A percentile compares a stretch with the other conserved stretches of the same genome.
These are phyloP conservation scores for Dipodomys merriami DNA, from an alignment of 2,113 vertebrate species.

Conservation along the genomic window DNA sequence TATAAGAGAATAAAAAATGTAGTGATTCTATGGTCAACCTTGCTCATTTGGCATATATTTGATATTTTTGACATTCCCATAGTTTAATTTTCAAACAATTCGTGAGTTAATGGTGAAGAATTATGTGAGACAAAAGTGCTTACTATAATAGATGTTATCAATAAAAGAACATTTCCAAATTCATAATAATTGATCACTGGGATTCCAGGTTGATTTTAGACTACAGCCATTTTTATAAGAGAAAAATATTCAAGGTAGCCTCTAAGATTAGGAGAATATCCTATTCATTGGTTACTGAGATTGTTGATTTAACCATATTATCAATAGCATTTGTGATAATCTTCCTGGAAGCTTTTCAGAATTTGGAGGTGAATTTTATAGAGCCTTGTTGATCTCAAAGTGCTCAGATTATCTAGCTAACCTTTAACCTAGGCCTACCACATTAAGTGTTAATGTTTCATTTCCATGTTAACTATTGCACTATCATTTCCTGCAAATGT, in stretches of 20 bases:
- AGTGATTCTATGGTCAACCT: not conserved
- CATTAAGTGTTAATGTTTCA: slow-evolving; percentile 80
- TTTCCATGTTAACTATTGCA: slow-evolving; percentile 74
- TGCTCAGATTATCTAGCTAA: slow-evolving; percentile 69
- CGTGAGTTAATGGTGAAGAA: not conserved
- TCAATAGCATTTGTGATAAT: slow-evolving; percentile 52
- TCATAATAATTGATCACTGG: slow-evolving; percentile 8
- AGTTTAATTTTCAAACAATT: slow-evolving; percentile 16
- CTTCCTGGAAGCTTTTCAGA: slow-evolving; percentile 50
- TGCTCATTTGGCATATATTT: not conserved
- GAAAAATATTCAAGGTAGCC: not conserved
- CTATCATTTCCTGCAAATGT: slow-evolving; percentile 64
- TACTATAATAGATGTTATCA: not conserved
- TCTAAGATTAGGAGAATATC: slow-evolving; percentile 33
- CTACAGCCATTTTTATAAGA: not conserved
- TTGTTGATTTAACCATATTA: slow-evolving; percentile 58
- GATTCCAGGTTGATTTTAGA: not conserved
- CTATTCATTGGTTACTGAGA: slow-evolving; percentile 34
- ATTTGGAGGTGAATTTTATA: slow-evolving; percentile 69
- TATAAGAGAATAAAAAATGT: not conserved
- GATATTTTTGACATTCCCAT: not conserved
- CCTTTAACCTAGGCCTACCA: slow-evolving; percentile 74
- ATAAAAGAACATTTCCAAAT: slow-evolving; percentile 21
- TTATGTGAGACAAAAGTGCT: not conserved
- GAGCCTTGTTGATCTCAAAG: slow-evolving; percentile 37